Conservation (phyloP, 2,888 invertebrate genomes). For the Pegoplata infirma region DNA sequence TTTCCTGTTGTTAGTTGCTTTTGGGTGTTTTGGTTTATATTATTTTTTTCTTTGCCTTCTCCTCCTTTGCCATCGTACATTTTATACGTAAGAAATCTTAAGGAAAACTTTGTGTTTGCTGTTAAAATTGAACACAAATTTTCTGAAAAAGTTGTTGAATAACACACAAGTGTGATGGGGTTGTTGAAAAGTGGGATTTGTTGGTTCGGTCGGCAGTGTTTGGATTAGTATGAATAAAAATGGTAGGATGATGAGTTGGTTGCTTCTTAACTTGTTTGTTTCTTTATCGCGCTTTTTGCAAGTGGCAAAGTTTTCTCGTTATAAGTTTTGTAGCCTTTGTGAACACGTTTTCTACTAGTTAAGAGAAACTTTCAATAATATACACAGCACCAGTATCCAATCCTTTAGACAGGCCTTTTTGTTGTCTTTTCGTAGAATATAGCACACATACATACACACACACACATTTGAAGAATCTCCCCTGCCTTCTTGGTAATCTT, state of each 20-base stretch:
- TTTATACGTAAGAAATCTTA: conserved; percentile 45
- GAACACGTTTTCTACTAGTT: conserved; percentile 68
- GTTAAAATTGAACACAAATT: conserved; percentile 57
- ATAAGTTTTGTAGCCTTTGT: conserved; percentile 76
- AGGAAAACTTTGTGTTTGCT: conserved; percentile 58
- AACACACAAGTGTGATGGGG: conserved; percentile 36
- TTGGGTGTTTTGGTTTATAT: conserved; percentile 38
- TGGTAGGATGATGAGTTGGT: conserved; percentile 54
- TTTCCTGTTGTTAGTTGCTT: conserved; percentile 42
- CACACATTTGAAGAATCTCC: conserved; percentile 8
- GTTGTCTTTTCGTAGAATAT: conserved; percentile 23
- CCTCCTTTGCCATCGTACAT: background rate
- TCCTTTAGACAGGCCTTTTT: conserved; percentile 29
- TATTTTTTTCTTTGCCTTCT: conserved; percentile 43
- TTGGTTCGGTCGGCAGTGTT: conserved; percentile 27
- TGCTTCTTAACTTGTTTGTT: conserved; percentile 67
- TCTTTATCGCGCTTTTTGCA: conserved; percentile 77
- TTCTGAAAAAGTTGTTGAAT: conserved; percentile 56
- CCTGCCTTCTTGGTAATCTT: conserved; percentile 22
- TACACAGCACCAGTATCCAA: conserved; percentile 55
- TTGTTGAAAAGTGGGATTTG: conserved; percentile 6
- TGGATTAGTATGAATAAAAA: conserved; percentile 13
- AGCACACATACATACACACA: background rate
- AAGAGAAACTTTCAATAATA: conserved; percentile 73
- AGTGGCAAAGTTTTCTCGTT: conserved; percentile 79